A percentile compares a stretch with the other conserved stretches of the same genome.
Evolutionary conservation across 2,797 vertebrate genomes (phyloP).

Genomic region (Choloepus didactylus): DNA sequence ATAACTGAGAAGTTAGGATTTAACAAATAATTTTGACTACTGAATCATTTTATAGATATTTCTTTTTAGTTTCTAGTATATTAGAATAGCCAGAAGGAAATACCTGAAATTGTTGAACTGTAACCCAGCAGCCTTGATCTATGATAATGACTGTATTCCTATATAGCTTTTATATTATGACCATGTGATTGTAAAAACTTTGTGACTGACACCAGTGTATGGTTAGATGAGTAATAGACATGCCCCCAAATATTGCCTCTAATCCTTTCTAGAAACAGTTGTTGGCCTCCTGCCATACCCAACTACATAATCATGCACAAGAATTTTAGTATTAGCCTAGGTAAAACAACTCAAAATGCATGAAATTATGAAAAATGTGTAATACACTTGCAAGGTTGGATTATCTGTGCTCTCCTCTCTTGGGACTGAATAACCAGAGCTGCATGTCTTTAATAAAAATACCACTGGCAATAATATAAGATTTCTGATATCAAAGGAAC

Average conservation of each 20-base stretch:
- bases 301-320: constrained; percentile 1
- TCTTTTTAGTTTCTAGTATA: too few species aligned
- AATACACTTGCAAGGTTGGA: not conserved
- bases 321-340: constrained; percentile 59
- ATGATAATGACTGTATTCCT: too few species aligned
- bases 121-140: too few species aligned
- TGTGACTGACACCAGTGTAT: too few species aligned
- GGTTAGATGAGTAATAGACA: too few species aligned
- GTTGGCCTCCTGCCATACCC: not conserved
- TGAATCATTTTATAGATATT: too few species aligned
- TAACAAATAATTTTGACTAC: too few species aligned
- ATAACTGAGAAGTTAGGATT: too few species aligned
- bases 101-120: too few species aligned
- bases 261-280: constrained; percentile 24
- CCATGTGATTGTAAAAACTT: too few species aligned
- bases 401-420: not conserved
- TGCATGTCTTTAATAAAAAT: constrained; percentile 27
- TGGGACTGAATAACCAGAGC: not conserved
- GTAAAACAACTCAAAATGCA: constrained; percentile 56
- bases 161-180: too few species aligned
- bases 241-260: not conserved
- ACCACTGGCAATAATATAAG: not conserved
- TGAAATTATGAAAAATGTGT: constrained; percentile 61
- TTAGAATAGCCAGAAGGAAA: too few species aligned
- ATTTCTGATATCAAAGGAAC: constrained; percentile 35